Evolutionary conservation across 2,797 vertebrate genomes (phyloP), one percentile per base, ranked within the genome.

Genomic region (Phataginus tetradactyla): DNA sequence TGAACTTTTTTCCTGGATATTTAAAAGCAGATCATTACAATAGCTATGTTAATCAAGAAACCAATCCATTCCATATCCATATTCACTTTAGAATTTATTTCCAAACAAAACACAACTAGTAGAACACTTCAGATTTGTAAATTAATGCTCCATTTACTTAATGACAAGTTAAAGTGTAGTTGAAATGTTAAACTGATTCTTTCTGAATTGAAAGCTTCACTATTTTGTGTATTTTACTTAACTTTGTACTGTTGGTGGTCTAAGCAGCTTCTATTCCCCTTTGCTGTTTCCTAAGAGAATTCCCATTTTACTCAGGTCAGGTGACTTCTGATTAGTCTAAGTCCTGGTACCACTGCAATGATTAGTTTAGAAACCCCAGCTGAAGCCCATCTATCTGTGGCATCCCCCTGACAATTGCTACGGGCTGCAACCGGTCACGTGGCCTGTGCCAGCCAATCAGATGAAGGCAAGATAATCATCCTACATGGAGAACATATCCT

Each of bases 41-140:
- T 55, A 61, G 20, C 51, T 42, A 27, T 17, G 5, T 69, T 91
- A 89, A 83, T 84, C 53, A 86, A 64, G 53, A 86, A 91, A 75
- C 25, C 15, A 71, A 32, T 89, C 66, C 79, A 79, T 57, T 69
- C 42, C 10, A 61, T 71, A 83, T 55, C 34, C 45, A 77, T 18
- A 78, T 51, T 72, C 80, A 68, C 7, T 78, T 63, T 49, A 64
- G 14, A 59, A 57, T 75, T 95, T 94, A 89, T 32, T 95, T 92
- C 80, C 20, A 85, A 96, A 86, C 66, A 75, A 20, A 96, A 95
- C 51, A 61, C 71, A 90, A 37, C 6, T 75, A 80, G 53, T 15
- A 81, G 61, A 95, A 57, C 5, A 72, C 32, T 81, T 63, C 37
- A 53, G 42, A 94, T 49, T 74, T 90, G 69, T 83, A 90, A 75